Base-by-base conservation (phyloP, 1,140 invertebrate species). In the Eufriesea mexicana region DNA sequence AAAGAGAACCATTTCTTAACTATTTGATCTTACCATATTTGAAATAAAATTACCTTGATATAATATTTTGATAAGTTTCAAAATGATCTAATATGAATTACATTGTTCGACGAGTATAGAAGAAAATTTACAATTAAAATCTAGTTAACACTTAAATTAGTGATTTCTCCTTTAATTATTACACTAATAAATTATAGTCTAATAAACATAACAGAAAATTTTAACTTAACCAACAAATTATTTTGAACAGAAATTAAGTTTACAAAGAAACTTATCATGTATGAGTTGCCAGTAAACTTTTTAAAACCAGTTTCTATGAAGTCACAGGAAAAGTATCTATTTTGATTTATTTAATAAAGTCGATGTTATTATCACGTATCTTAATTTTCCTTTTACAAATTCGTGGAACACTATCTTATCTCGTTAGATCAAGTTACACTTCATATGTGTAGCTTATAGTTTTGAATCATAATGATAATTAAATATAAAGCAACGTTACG, bases 341-440 rank as follows among this genome's bases (percentile, higher is more conserved):
- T 16, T 2, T 35, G 23, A 12, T 18, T 47, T n/a, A 45, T 7
- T 59, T 25, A 23, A 20, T 20, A 49, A 47, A 71, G n/a, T 8
- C 51, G 45, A 12, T 25, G 5, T 12, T n/a, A 45, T 75, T 75
- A 75, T 66, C 59, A 5, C 18, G 0, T 20, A 23, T 16, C 35
- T 67, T 75, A 35, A 76, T 9, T 66, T 86, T 83, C 71, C 72
- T 64, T 67, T 72, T 86, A 67, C 18, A 68, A 77, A 80, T 77
- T 86, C 67, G 28, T 54, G n/a, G n/a, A 67, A 20, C 10, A 47
- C 4, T 88, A 87, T 88, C 85, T 88, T 84, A 88, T 88, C 86
- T 83, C 14, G 5, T 49, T 73, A 47, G 54, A 79, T 88, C 77
- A 25, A 35, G 28, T 88, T 87, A 88, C 86, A 84, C 16, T 25